Percentiles rank a stretch among this genome's conserved stretches.
These are phyloP conservation scores for Anagyrus pseudococci DNA, from an alignment of 2,888 invertebrate species.

Conservation along the genomic window DNA sequence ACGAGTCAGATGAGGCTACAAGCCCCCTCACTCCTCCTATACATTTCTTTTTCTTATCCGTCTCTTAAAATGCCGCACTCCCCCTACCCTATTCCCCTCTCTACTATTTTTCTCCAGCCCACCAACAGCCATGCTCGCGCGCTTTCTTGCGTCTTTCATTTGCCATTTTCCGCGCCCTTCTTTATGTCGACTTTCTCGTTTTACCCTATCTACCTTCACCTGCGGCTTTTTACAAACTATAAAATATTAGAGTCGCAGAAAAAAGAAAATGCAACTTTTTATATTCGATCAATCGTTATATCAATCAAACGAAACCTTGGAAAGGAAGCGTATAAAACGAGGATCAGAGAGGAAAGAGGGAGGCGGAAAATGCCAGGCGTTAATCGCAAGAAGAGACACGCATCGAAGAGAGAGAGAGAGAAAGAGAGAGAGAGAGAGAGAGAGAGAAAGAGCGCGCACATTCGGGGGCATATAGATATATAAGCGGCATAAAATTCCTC, in stretches of 20 bases:
- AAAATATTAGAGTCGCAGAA: no score
- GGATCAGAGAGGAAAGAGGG: no score
- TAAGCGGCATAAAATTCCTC: no score
- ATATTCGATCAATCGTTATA: no score
- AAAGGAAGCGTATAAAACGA: no score
- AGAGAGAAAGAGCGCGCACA: conserved; percentile 35
- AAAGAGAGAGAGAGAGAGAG: conserved; percentile 19
- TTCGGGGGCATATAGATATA: no score
- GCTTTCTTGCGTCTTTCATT: conserved; percentile 37
- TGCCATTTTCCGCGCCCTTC: conserved; percentile 26
- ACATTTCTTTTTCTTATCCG: conserved; percentile 47
- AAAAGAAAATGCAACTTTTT: no score
- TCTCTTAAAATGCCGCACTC: conserved; percentile 34
- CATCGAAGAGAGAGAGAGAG: conserved; percentile 6
- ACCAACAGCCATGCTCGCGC: no score
- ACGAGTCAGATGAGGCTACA: no score
- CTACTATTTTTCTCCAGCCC: conserved; percentile 20
- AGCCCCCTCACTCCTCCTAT: conserved; percentile 23
- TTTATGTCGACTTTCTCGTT: conserved; percentile 21
- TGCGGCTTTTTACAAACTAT: conserved; percentile 12
- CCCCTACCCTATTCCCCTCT: conserved; percentile 30
- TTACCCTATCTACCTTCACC: conserved; percentile 5
- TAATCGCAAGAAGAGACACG: conserved; percentile 29
- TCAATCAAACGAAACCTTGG: no score
- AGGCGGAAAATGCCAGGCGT: no score